phyloP scores from a whole-genome alignment of 2,113 vertebrate genomes.

The Ifrita kowaldi region DNA sequence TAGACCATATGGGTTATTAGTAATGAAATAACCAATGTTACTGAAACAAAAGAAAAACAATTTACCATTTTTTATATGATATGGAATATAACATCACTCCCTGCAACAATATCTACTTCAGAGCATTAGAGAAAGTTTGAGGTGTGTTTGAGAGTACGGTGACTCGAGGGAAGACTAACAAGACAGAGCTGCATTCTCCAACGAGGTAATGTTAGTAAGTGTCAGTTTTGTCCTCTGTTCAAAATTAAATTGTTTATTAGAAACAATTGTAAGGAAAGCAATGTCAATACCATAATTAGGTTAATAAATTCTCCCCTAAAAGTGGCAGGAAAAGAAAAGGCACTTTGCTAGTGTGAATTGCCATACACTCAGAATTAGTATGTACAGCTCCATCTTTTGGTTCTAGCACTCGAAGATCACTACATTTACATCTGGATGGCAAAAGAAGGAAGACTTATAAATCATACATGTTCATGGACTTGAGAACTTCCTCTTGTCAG shows the following conservation, averaged over 20 bases:
- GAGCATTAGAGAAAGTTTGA: neutral
- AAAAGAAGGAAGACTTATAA: neutral
- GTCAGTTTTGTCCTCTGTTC: neutral
- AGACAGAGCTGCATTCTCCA: neutral
- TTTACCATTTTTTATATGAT: neutral
- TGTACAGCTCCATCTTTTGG: neutral
- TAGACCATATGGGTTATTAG: neutral
- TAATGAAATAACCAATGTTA: neutral
- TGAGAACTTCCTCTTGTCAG: neutral
- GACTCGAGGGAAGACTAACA: fast-evolving
- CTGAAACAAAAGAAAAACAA: neutral
- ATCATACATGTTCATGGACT: neutral
- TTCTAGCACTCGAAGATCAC: neutral
- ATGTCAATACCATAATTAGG: neutral
- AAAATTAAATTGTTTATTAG: neutral
- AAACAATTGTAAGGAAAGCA: neutral
- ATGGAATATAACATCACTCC: neutral
- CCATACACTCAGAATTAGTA: neutral
- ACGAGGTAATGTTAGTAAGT: neutral
- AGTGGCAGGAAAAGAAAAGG: neutral
- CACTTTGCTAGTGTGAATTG: neutral
- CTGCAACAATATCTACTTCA: neutral
- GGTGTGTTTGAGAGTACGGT: neutral
- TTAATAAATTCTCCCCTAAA: neutral
- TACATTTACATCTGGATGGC: neutral